These are phyloP conservation scores for Stictocephala bisonia DNA, from an alignment of 2,888 invertebrate species.

Conservation along the genomic window DNA sequence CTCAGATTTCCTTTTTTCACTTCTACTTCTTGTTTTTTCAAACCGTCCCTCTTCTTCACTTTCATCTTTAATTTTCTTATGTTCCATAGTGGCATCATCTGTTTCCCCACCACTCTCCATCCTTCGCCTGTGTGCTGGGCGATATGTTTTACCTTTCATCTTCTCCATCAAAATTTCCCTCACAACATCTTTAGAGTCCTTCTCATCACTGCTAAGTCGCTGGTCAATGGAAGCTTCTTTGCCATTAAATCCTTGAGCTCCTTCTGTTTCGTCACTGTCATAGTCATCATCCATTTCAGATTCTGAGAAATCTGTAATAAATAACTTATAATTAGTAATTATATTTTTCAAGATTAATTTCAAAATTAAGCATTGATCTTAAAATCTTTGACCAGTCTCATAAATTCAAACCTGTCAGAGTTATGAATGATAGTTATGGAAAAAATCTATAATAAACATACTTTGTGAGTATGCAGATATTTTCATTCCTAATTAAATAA, in stretches of 20 bases:
- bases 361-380: background rate
- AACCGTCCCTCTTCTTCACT: slow-evolving; percentile 51
- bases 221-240: slow-evolving; percentile 9
- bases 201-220: slow-evolving; percentile 10
- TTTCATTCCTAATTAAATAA: too few relatives aligned
- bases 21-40: slow-evolving; percentile 48
- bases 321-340: background rate
- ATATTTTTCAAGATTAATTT: background rate
- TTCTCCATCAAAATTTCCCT: slow-evolving; percentile 14
- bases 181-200: slow-evolving; percentile 31
- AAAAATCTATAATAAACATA: too few relatives aligned
- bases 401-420: too few relatives aligned
- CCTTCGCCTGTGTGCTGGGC: slow-evolving; percentile 15
- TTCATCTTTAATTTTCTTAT: slow-evolving; percentile 49
- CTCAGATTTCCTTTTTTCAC: slow-evolving; percentile 47
- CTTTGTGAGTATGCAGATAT: too few relatives aligned
- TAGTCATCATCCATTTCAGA: slow-evolving; percentile 58
- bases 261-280: slow-evolving; percentile 40
- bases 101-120: slow-evolving; percentile 48
- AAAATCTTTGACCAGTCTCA: too few relatives aligned
- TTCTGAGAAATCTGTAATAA: slow-evolving; percentile 55
- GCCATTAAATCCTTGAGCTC: slow-evolving; percentile 35
- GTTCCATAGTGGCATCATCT: slow-evolving; percentile 24
- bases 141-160: slow-evolving; percentile 34
- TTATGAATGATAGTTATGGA: too few relatives aligned